Base-by-base conservation (phyloP, 2,113 vertebrate species). In the Sterna hirundo region DNA sequence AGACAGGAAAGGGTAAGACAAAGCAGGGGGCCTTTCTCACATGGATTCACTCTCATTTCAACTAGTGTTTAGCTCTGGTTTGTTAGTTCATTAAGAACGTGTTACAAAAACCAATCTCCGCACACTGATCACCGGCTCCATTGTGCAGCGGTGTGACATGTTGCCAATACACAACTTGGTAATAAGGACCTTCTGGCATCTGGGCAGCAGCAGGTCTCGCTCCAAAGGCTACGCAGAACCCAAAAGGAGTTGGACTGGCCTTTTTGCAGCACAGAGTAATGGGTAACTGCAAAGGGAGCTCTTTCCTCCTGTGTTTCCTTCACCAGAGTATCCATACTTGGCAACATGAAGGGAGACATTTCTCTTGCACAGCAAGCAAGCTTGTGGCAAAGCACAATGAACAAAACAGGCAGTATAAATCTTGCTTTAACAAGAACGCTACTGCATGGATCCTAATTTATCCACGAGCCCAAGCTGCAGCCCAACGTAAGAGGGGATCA, bases 301-400 rank as follows among this genome's bases (percentile, higher is more conserved):
- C 38, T 88, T 26, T 38, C 26, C 17, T 49, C 47, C 17, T 5
- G 0, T 0, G 2, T 11, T 82, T 12, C 34, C 57, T 49, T 40
- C 60, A 36, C 38, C 29, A 4, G 22, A 36, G 27, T 4, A 25
- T 6, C 66, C 0, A 0, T 4, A 3, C 62, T 27, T 42, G 83
- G 85, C 76, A 74, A 30, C 20, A 11, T 1, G 15, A 74, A 75
- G 51, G 27, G 85, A 92, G 46, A 58, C 19, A 11, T 62, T 83
- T 58, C 55, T 30, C 61, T 68, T 64, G 69, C 84, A 71, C 61
- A 57, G 70, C 75, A 62, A 71, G n/a, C 14, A 54, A 72, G 36
- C 38, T 72, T 12, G 1, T 29, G 36, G 64, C 57, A 3, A 77
- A 78, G 51, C 6, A 15, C 64, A 58, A 51, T 0, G 2, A 83